These are phyloP conservation scores for Drosophila rhopaloa DNA, from an alignment of 1,140 invertebrate species.

Conservation along the genomic window DNA sequence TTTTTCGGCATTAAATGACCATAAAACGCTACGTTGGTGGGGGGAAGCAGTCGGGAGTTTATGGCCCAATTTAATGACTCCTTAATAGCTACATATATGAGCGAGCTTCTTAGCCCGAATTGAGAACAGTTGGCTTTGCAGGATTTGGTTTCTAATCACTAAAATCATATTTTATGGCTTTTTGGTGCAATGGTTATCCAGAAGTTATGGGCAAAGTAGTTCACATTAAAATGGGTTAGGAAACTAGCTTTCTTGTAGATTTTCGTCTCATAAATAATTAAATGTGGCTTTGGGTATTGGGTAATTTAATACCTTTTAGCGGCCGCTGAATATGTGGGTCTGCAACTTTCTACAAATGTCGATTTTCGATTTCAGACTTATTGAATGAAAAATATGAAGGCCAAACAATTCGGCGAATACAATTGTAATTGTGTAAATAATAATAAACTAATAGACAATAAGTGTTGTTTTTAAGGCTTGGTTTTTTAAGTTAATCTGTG, in stretches of 20 bases:
- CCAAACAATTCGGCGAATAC: constrained; percentile 4
- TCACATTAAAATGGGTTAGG: neutral
- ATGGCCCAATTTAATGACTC: constrained; percentile 63
- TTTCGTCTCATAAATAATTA: neutral
- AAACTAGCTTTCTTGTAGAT: neutral
- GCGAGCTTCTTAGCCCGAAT: neutral
- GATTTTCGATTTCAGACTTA: neutral
- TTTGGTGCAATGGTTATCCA: constrained; percentile 31
- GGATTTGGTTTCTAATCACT: constrained; percentile 11
- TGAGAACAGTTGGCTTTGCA: neutral
- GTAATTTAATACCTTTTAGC: constrained; percentile 4
- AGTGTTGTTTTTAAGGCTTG: neutral
- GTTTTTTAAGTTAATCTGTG: neutral
- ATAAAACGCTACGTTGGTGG: constrained; percentile 32
- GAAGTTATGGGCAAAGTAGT: neutral
- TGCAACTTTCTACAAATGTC: constrained; percentile 9
- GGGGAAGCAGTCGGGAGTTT: constrained; percentile 43
- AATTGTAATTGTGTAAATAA: constrained; percentile 7
- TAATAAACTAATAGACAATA: constrained; percentile 5
- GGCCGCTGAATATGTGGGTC: neutral
- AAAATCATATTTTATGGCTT: constrained; percentile 29
- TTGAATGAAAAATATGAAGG: constrained; percentile 13
- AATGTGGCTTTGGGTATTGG: neutral
- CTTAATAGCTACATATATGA: constrained; percentile 66
- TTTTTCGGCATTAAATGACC: constrained; percentile 39